phyloP scores from a whole-genome alignment of 1,140 invertebrate species.

The Drosophila guanche region DNA sequence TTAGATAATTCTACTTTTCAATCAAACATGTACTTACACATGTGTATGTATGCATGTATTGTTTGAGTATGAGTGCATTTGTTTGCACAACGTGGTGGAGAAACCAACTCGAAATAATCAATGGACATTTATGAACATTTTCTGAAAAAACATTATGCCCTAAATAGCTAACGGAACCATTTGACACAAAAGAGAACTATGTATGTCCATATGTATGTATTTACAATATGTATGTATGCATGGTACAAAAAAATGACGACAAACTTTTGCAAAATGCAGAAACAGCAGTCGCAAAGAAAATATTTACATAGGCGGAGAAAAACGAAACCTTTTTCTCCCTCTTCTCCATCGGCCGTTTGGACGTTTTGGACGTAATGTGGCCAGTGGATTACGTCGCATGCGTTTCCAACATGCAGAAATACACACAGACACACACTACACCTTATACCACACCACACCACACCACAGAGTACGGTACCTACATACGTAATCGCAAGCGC shows the following conservation, averaged over 20 bases:
- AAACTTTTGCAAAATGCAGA: background rate
- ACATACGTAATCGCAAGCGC: background rate
- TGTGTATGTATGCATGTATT: background rate
- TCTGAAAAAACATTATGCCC: no score
- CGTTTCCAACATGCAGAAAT: constrained; percentile 5
- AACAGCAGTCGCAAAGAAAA: no score
- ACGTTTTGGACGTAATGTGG: constrained; percentile 6
- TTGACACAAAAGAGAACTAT: no score
- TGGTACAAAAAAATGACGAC: no score
- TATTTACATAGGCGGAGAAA: background rate
- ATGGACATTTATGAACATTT: no score
- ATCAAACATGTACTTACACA: background rate
- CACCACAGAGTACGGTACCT: background rate
- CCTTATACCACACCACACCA: background rate
- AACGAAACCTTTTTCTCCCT: background rate
- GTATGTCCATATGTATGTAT: no score
- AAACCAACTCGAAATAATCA: no score
- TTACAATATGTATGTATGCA: no score
- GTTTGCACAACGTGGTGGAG: no score
- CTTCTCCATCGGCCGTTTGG: background rate
- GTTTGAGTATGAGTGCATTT: no score
- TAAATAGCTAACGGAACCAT: no score
- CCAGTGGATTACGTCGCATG: constrained; percentile 10
- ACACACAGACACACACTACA: background rate
- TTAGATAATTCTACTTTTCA: constrained; percentile 27